Base-by-base conservation (phyloP, 1,140 invertebrate genomes). In the Brachionus koreanus region DNA sequence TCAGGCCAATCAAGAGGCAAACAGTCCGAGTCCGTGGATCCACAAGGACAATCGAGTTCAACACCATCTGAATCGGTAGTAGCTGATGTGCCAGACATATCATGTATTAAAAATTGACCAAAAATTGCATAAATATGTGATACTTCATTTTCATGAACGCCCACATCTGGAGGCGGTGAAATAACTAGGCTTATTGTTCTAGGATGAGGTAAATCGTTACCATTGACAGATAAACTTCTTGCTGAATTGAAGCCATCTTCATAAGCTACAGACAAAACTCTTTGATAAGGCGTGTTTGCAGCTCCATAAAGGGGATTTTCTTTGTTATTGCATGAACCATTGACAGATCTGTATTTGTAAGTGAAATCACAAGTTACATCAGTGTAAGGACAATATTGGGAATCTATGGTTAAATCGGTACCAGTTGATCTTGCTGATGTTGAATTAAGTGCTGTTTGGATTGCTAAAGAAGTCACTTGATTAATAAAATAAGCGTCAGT, bases 301-400 rank as follows among this genome's bases (percentile, higher is more conserved):
- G 92, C 91, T 0, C 94, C 95, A 89, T 90, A 93, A 0, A 88
- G 87, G 5, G 92, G 91, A 84, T 93, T 87, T 42, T 93, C 90
- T 0, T 97, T 92, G 87, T 98, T 98, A 86, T 96, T 96, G 86
- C 95, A 96, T 39, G 90, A 91, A 0, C 94, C 94, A 84, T 94
- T 92, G 23, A 91, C 89, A 0, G 90, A 90, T 82, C 95, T 87
- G 86, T 93, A 96, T n/a, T 25, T 33, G 12, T 3, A 39, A 5
- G n/a, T 61, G 16, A 35, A 37, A 35, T 77, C 39, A 77, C 75
- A 77, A 25, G 69, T 43, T 10, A 74, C 19, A 46, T 35, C 43
- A 23, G 43, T 43, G 46, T 25, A 74, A 19, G 42, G 69, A 49
- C 69, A 74, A 79, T 61, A 79, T 79, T 57, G 35, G 35, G 49